These are phyloP conservation scores for Azemiops feae DNA, from an alignment of 2,113 vertebrate species.

Conservation along the genomic window DNA sequence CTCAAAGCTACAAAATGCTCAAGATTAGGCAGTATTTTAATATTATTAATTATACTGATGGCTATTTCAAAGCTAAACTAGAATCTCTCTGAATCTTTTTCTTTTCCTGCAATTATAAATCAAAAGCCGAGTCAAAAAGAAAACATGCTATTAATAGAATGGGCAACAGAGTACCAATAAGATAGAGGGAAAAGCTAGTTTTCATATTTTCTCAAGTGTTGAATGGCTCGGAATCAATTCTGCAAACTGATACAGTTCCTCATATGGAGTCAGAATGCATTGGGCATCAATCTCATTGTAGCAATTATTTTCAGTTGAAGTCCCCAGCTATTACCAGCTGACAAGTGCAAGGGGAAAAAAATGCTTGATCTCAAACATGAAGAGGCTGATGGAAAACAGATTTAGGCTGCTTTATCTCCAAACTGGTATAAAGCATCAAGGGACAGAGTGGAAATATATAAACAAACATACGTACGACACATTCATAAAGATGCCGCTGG, in stretches of 20 bases:
- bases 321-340: constrained; percentile 17
- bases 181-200: not conserved
- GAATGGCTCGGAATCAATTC: constrained; percentile 11
- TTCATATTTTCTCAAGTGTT: constrained; percentile 14
- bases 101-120: constrained; percentile 45
- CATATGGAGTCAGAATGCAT: not conserved
- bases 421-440: constrained; percentile 28
- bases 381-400: constrained; percentile 30
- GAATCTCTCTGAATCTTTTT: not conserved
- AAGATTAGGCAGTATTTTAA: not conserved
- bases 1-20: not conserved
- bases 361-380: constrained; percentile 35
- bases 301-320: not conserved
- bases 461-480: constrained; percentile 14
- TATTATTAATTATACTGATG: not conserved
- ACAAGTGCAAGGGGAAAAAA: constrained; percentile 28
- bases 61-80: not conserved
- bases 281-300: not conserved
- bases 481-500: constrained; percentile 23
- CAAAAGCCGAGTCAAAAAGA: not conserved
- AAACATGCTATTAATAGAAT: constrained; percentile 21
- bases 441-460: not conserved
- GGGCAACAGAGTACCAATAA: not conserved
- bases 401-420: constrained; percentile 20
- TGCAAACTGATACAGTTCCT: not conserved